A percentile compares a stretch with the other conserved stretches of the same genome.
Evolutionary conservation across 1,140 invertebrate species (phyloP).

Genomic region (Drosophila funebris): DNA sequence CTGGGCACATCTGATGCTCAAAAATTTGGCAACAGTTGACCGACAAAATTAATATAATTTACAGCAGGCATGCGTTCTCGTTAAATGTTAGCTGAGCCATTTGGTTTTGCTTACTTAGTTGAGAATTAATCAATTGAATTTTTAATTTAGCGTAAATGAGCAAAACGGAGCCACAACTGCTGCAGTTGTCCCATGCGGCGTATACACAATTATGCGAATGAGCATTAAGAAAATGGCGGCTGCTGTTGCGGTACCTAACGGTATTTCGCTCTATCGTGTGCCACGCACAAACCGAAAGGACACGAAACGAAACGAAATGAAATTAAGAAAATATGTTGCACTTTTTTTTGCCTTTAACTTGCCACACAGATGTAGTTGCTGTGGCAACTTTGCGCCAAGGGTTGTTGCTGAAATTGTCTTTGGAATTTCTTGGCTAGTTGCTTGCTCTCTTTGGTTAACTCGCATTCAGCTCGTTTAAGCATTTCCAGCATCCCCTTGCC

Average conservation of each 20-base stretch:
- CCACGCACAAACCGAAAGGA: conserved; percentile 3
- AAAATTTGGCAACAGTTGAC: not conserved
- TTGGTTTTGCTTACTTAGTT: conserved; percentile 34
- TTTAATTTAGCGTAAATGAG: conserved; percentile 69
- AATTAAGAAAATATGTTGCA: conserved; percentile 80
- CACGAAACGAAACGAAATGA: conserved; percentile 59
- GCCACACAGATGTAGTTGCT: conserved; percentile 26
- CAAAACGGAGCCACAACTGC: conserved; percentile 5
- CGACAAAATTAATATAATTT: not conserved
- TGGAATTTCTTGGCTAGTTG: conserved; percentile 60
- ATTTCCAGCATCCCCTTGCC: not conserved
- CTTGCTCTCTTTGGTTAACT: conserved; percentile 16
- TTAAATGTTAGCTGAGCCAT: not conserved
- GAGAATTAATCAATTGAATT: conserved; percentile 73
- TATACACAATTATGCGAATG: conserved; percentile 72
- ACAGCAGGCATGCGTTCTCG: too few species aligned
- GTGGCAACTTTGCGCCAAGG: conserved; percentile 48
- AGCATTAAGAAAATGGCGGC: conserved; percentile 62
- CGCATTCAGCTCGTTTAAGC: not conserved
- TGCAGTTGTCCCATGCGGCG: conserved; percentile 53
- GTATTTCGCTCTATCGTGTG: not conserved
- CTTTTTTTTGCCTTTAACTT: conserved; percentile 18
- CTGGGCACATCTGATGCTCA: not conserved
- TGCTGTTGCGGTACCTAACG: not conserved
- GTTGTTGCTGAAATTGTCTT: conserved; percentile 54